Base-by-base conservation (phyloP, 2,888 invertebrate genomes). In the Macrophya annulata region DNA sequence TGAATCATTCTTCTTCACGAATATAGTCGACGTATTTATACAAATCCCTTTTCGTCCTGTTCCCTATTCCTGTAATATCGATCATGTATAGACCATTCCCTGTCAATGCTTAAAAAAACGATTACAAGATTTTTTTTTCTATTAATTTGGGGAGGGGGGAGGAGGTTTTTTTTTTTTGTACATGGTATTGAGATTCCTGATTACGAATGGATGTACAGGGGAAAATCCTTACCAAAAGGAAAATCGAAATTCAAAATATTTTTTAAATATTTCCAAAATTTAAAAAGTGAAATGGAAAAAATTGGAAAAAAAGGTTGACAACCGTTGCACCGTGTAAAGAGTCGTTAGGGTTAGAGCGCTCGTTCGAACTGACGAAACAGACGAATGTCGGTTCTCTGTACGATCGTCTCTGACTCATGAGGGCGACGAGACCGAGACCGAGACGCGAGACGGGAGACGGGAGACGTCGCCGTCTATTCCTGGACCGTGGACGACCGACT, bases 361-460 rank as follows among this genome's bases (percentile, higher is more conserved):
- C 51, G 55, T 51, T 31, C 79, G 85, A 71, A 43, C 55, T 71
- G 74, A 31, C 83, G 71, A 84, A 85, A 48, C 74, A n/a, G 45
- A 74, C 74, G 45, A 45, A 74, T 45, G 43, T 45, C 45, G 71
- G 40, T 31, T 31, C 31, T n/a, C n/a, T 21, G 21, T 55, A 45
- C 25, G 45, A 45, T 25, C 25, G 74, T 74, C 74, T 74, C 74
- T 74, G 74, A 74, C 74, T 74, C 74, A 74, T 45, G 43, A 74
- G 68, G 68, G 37, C 68, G 68, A 37, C 68, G 37, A 37, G 37
- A 12, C 48, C 3, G n/a, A n/a, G n/a, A n/a, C n/a, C 15, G 48
- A 9, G 48, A 12, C 48, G 48, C 3, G 55, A 31, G 31, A 31
- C 31, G 31, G 31, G 31, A 31, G 31, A 37, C 79, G 45, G 45